Conservation (phyloP, 1,140 invertebrate genomes). For the Scaptomyza graminum region DNA sequence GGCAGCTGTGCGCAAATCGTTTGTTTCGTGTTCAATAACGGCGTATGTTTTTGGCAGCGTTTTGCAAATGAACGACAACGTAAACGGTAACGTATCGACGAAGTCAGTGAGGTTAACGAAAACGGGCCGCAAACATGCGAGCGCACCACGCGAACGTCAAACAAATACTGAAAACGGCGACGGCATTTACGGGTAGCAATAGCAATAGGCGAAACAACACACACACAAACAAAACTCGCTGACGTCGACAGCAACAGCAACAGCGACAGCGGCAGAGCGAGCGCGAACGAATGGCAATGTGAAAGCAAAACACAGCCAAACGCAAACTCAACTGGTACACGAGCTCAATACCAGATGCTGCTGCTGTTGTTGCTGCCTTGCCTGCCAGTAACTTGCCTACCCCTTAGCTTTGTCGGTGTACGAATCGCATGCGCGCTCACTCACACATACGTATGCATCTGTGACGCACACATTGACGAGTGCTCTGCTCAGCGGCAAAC, state of each 20-base stretch:
- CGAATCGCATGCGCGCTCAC: constrained; percentile 69
- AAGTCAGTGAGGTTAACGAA: constrained; percentile 28
- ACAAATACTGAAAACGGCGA: constrained; percentile 77
- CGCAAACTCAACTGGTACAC: constrained; percentile 48
- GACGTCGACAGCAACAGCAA: constrained; percentile 51
- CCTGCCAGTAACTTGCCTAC: constrained; percentile 28
- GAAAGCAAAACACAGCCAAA: constrained; percentile 45
- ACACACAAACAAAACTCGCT: constrained; percentile 32
- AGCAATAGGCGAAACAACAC: constrained; percentile 33
- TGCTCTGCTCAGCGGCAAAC: constrained; percentile 51
- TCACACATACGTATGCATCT: constrained; percentile 19
- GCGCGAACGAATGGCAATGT: constrained; percentile 57
- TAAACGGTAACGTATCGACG: constrained; percentile 13
- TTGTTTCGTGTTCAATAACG: neutral
- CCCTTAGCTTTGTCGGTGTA: constrained; percentile 33
- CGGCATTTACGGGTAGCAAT: constrained; percentile 36
- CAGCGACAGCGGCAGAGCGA: constrained; percentile 48
- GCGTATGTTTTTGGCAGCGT: constrained; percentile 27
- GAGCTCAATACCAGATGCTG: constrained; percentile 49
- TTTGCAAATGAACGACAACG: constrained; percentile 6
- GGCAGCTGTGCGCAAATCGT: constrained; percentile 28
- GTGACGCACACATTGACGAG: constrained; percentile 4
- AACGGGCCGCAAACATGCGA: constrained; percentile 63
- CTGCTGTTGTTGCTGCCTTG: neutral
- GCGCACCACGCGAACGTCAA: constrained; percentile 75